A percentile compares a stretch with the other conserved stretches of the same genome.
Evolutionary conservation across 2,888 invertebrate genomes (phyloP).

Genomic region (Hypselothyrea guttata): DNA sequence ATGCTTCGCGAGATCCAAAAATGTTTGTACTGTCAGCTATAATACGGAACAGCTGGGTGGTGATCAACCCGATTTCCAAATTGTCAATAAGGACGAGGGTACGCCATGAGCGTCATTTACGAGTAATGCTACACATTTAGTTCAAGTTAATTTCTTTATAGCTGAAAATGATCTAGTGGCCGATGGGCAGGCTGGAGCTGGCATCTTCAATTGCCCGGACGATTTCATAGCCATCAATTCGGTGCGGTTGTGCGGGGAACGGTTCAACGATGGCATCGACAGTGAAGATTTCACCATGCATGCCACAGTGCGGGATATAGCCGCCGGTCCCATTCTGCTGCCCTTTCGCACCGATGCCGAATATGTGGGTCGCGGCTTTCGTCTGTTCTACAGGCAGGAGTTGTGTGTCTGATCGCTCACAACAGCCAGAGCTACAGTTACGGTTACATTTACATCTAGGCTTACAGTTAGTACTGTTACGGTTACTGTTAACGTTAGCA

Average conservation of each 20-base stretch:
- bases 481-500: conserved; percentile 23
- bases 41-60: conserved; percentile 81
- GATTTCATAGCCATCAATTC: conserved; percentile 89
- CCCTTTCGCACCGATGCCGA: conserved; percentile 87
- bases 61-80: conserved; percentile 85
- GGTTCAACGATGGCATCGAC: conserved; percentile 86
- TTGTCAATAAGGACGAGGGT: conserved; percentile 87
- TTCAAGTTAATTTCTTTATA: conserved; percentile 67
- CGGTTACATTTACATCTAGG: conserved; percentile 16
- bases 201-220: conserved; percentile 89
- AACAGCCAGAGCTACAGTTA: conserved; percentile 17
- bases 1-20: conserved; percentile 86
- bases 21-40: conserved; percentile 87
- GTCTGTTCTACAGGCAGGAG: conserved; percentile 87
- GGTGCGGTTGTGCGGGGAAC: conserved; percentile 88
- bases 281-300: conserved; percentile 85
- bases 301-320: conserved; percentile 87
- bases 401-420: conserved; percentile 82
- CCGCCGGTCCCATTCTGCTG: conserved; percentile 87
- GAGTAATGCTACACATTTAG: neutral
- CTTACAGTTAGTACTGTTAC: conserved; percentile 30
- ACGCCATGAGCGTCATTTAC: conserved; percentile 28
- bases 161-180: conserved; percentile 86
- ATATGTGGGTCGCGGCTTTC: conserved; percentile 87
- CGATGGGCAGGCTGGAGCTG: conserved; percentile 88